Conservation (phyloP, 1,140 invertebrate species). For the Sminthurides bifidus region DNA sequence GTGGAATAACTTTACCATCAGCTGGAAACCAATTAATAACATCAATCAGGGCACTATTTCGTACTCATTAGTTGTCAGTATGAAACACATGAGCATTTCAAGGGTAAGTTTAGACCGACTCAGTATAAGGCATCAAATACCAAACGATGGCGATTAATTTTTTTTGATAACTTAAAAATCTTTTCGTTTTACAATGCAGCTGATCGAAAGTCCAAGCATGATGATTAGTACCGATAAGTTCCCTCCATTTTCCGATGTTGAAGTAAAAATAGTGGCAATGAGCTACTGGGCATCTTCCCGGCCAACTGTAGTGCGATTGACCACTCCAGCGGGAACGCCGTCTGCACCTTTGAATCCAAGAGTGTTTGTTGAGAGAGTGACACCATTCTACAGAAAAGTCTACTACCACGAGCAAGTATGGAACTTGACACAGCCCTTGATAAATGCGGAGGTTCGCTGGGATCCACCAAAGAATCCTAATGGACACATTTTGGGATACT, state of each 20-base stretch:
- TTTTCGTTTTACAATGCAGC: not conserved
- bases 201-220: too few species aligned
- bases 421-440: not conserved
- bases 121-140: constrained; percentile 8
- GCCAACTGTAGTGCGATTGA: constrained; percentile 37
- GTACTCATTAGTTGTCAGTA: constrained; percentile 68
- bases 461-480: constrained; percentile 54
- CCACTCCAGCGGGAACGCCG: constrained; percentile 51
- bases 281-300: constrained; percentile 69
- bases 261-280: constrained; percentile 60
- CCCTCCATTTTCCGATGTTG: constrained; percentile 52
- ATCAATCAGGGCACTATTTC: constrained; percentile 70
- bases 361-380: constrained; percentile 44
- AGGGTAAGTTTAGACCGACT: constrained; percentile 34
- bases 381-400: too few species aligned
- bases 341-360: constrained; percentile 54
- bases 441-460: constrained; percentile 51
- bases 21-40: constrained; percentile 56
- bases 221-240: too few species aligned
- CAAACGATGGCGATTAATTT: not conserved
- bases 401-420: not conserved
- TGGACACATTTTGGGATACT: constrained; percentile 60
- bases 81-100: constrained; percentile 35
- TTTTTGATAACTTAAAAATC: not conserved
- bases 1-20: constrained; percentile 64